Evolutionary conservation across 1,140 invertebrate genomes (phyloP).

Genomic region (Belonocnema kinseyi): DNA sequence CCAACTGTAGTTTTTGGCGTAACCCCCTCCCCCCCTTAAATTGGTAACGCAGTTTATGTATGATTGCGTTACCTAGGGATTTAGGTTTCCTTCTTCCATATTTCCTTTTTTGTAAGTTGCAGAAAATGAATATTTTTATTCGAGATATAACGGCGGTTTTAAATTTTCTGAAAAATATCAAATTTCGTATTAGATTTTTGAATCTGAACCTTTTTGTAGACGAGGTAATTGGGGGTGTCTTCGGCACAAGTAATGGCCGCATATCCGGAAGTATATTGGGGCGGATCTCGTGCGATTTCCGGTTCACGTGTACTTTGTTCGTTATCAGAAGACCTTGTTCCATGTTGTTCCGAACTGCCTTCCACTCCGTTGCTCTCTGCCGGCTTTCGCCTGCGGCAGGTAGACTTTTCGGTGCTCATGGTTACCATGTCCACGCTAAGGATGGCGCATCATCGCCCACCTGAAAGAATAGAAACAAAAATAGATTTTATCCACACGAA

Average conservation of each 20-base stretch:
- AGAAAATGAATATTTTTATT: too few species aligned
- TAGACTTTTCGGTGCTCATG: slow-evolving; percentile 73
- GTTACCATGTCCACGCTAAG: slow-evolving; percentile 71
- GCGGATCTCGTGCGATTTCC: slow-evolving; percentile 57
- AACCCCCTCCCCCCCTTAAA: too few species aligned
- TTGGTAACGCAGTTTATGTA: too few species aligned
- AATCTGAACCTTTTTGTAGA: slow-evolving; percentile 67
- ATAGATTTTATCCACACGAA: not conserved
- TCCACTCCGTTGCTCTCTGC: slow-evolving; percentile 60
- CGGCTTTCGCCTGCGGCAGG: slow-evolving; percentile 66
- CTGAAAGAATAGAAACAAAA: slow-evolving; percentile 32
- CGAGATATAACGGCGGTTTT: too few species aligned
- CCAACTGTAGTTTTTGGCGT: too few species aligned
- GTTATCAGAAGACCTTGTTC: slow-evolving; percentile 49
- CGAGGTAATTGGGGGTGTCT: slow-evolving; percentile 70
- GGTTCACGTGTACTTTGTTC: slow-evolving; percentile 46
- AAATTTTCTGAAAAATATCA: too few species aligned
- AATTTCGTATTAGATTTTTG: not conserved
- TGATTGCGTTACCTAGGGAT: too few species aligned
- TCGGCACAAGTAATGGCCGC: slow-evolving; percentile 66
- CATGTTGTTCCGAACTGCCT: slow-evolving; percentile 51
- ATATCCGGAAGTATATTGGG: slow-evolving; percentile 46
- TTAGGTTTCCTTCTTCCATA: too few species aligned
- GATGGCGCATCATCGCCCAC: slow-evolving; percentile 47
- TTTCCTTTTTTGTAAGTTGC: too few species aligned